Evolutionary conservation across 1,140 invertebrate species (phyloP), one percentile per base, ranked within the genome.

Genomic region (Drosophila yakuba): DNA sequence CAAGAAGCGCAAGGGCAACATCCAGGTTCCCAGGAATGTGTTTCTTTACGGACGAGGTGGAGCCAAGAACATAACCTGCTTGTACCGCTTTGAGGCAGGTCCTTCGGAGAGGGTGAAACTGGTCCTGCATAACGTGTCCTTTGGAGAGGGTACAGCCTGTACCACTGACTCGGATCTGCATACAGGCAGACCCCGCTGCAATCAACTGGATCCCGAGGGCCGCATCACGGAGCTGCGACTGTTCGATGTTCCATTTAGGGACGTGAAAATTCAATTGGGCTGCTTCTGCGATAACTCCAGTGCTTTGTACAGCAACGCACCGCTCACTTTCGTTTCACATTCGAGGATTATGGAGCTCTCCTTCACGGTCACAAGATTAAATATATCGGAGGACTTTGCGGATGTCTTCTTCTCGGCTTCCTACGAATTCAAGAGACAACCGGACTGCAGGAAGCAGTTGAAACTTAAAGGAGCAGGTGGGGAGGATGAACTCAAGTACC

Each of bases 31-130:
- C 0, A 92, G 95, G 15, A 97, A 97, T 81, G 95, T 96, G 1
- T 95, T 97, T 73, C 93, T 97, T 17, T 97, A 95, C 75, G 96
- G 96, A 0, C 93, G 96, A 15, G 96, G 96, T 0, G 96, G 96
- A 5, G 94, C 95, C n/a, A 93, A 92, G 35, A 95, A 95, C 62
- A 84, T 97, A n/a, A 94, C 95, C 32, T 97, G 96, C 85, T 93
- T 95, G 38, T 97, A 96, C 90, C 93, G 96, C 45, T 94, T 97
- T 44, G 95, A 96, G 80, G 95, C 95, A 4, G 94, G 94, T 15
- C 88, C 93, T 1, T 94, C 94, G 25, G 95, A 95, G 64, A 93
- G 95, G 6, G 94, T 92, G 0, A 93, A 95, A 14, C 90, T 97
- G 11, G 95, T 94, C 0, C 83, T 97, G n/a, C 94, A 95, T 64